Evolutionary conservation across 2,113 vertebrate genomes (phyloP), one percentile per base, ranked within the genome.

Genomic region (Galbula dea): DNA sequence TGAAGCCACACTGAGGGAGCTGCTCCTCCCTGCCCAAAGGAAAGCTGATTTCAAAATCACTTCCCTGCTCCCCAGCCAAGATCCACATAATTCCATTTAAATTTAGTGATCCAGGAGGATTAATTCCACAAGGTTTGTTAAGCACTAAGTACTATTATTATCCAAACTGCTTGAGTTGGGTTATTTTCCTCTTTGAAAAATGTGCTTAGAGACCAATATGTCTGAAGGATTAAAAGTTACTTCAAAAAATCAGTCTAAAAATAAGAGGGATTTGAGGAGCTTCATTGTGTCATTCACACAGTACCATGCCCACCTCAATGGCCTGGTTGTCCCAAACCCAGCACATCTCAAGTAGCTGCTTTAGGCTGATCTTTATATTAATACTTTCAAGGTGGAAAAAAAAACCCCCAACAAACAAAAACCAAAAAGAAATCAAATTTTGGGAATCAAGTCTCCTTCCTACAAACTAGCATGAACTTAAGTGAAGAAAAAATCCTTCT

Each of bases 221-320:
- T 43, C 79, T 62, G 29, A 72, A 65, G 83, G 90, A 96, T 96
- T 96, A 94, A 79, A 94, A 92, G 43, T 66, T 26, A 12, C 77
- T 92, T 88, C 41, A 36, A 83, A n/a, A 80, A 94, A 96, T 62
- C 58, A 84, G 77, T 80, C 75, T 63, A 83, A 89, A 92, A 87
- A 66, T 59, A 73, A 87, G 62, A 69, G 66, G 86, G 83, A 95
- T 95, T 89, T 84, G 62, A 79, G 78, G 52, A 8, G 18, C 54
- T 49, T 83, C 3, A 0, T 21, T 22, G 30, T 61, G 43, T 61
- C 77, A 52, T 51, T 72, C 73, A 45, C 17, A 20, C 52, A 24
- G 75, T 7, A 59, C 19, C 1, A 0, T 45, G 55, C 43, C 8
- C 3, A 30, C 1, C 0, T 39, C 52, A 43, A 4, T 29, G 58